Evolutionary conservation across 2,888 invertebrate genomes (phyloP).

Genomic region (Rhopalosiphum nymphaeae): DNA sequence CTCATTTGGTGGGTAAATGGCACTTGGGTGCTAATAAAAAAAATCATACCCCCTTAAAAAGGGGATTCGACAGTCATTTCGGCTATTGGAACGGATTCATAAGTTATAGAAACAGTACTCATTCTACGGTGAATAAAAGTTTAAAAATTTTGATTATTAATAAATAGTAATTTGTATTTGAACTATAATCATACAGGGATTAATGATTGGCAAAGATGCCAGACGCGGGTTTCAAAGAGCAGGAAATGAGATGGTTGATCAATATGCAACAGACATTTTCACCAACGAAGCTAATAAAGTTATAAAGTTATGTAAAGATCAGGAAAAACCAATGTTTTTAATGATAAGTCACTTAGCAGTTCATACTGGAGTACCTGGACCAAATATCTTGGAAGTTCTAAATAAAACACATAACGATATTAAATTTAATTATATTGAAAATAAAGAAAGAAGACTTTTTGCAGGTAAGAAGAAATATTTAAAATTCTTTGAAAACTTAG

Average conservation of each 20-base stretch:
- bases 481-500: not conserved
- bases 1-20: conserved; percentile 75
- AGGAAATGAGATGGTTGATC: conserved; percentile 73
- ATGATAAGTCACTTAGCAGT: conserved; percentile 60
- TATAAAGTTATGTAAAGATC: conserved; percentile 72
- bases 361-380: conserved; percentile 54
- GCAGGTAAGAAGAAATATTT: conserved; percentile 74
- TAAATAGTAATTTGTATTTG: not conserved
- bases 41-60: conserved; percentile 77
- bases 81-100: conserved; percentile 88
- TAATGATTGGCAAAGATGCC: conserved; percentile 59
- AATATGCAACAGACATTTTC: conserved; percentile 78
- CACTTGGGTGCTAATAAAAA: conserved; percentile 72
- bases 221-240: conserved; percentile 70
- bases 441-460: conserved; percentile 77
- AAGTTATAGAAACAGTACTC: conserved; percentile 76
- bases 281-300: conserved; percentile 76
- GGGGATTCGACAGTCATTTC: conserved; percentile 86
- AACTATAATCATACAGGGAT: not conserved
- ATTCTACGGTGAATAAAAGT: conserved; percentile 53
- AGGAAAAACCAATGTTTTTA: conserved; percentile 76
- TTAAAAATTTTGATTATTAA: not conserved
- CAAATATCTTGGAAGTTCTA: conserved; percentile 62
- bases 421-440: conserved; percentile 77
- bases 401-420: conserved; percentile 70